phyloP scores from a whole-genome alignment of 2,888 invertebrate genomes.

The Cantharis flavilabris region DNA sequence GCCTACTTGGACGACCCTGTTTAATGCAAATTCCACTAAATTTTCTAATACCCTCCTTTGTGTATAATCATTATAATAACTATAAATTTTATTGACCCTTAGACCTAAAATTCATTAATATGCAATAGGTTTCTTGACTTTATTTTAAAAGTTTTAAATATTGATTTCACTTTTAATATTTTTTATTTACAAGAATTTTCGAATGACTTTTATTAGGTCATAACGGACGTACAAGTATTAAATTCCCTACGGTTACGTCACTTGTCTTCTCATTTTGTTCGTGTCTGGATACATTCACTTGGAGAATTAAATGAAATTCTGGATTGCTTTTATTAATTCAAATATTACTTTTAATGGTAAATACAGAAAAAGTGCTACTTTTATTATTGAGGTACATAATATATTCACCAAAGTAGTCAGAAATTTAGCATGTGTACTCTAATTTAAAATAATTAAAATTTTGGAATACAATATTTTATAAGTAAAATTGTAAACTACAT shows the following conservation, averaged over 20 bases:
- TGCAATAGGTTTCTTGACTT: not conserved
- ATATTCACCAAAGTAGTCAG: not conserved
- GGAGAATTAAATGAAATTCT: slow-evolving; percentile 8
- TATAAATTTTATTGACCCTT: not conserved
- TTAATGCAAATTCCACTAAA: too few relatives aligned
- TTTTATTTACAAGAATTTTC: slow-evolving; percentile 10
- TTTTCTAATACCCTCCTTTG: too few relatives aligned
- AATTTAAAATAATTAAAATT: not conserved
- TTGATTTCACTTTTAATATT: slow-evolving; percentile 5
- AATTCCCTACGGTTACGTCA: slow-evolving; percentile 22
- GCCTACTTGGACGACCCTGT: too few relatives aligned
- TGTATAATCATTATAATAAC: not conserved
- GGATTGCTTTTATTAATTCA: not conserved
- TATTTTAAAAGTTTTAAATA: not conserved
- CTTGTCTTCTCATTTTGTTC: slow-evolving; percentile 19
- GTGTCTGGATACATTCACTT: slow-evolving; percentile 4
- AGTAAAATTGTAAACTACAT: not conserved
- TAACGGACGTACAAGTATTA: slow-evolving; percentile 17
- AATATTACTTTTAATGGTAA: not conserved
- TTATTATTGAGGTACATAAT: not conserved
- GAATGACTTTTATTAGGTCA: slow-evolving; percentile 20
- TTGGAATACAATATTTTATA: too few relatives aligned
- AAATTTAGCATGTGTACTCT: not conserved
- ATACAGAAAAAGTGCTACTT: not conserved
- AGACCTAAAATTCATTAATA: not conserved